These are phyloP conservation scores for Muscicapa striata DNA, from an alignment of 2,797 vertebrate genomes.

Conservation along the genomic window DNA sequence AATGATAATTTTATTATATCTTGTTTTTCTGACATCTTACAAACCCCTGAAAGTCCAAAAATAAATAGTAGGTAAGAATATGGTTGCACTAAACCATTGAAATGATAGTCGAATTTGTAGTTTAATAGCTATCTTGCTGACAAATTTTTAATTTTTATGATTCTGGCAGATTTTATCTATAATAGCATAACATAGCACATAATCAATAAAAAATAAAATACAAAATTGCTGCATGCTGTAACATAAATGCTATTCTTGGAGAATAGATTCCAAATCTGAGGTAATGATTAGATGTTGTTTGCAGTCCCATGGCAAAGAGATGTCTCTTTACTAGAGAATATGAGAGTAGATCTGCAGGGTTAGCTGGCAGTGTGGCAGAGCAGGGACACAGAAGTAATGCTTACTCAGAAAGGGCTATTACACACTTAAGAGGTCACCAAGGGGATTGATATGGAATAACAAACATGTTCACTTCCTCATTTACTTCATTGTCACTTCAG, in stretches of 20 bases:
- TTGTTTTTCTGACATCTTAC: background rate
- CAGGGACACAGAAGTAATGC: background rate
- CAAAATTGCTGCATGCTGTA: fast-evolving
- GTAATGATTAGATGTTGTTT: background rate
- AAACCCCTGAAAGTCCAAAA: background rate
- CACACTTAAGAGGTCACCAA: background rate
- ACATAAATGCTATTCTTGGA: background rate
- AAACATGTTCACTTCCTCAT: background rate
- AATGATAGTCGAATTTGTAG: background rate
- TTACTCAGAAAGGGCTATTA: background rate
- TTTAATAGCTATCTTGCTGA: background rate
- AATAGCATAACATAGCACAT: background rate
- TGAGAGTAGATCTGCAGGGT: background rate
- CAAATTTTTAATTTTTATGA: background rate
- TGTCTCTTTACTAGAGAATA: background rate
- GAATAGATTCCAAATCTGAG: background rate
- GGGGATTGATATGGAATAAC: background rate
- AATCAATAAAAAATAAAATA: background rate
- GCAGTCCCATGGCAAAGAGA: background rate
- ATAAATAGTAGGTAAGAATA: background rate
- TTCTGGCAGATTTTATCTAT: background rate
- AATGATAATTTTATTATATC: background rate
- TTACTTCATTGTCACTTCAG: background rate
- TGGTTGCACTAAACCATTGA: background rate
- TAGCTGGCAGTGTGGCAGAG: background rate